These are phyloP conservation scores for Cygnus buccinator DNA, from an alignment of 2,113 vertebrate genomes.

Conservation along the genomic window DNA sequence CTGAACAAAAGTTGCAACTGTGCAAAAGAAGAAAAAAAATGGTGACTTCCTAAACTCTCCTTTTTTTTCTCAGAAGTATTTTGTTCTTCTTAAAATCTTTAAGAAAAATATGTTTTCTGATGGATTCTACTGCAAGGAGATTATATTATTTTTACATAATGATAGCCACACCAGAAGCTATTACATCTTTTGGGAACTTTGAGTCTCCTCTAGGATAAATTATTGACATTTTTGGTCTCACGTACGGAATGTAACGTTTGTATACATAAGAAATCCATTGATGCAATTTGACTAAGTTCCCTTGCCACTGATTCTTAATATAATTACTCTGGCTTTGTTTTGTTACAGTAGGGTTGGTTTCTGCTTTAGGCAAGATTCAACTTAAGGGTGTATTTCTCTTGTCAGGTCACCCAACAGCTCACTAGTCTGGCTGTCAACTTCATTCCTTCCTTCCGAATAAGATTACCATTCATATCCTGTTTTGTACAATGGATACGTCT, in stretches of 20 bases:
- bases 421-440: slow-evolving; percentile 11
- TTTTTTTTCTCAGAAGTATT: not conserved
- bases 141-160: not conserved
- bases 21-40: not conserved
- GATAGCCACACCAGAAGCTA: not conserved
- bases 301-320: not conserved
- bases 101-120: not conserved
- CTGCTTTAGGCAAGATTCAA: not conserved
- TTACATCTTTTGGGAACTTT: not conserved
- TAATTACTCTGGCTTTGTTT: slow-evolving; percentile 8
- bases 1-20: not conserved
- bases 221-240: not conserved
- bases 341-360: not conserved
- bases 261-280: not conserved
- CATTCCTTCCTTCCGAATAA: slow-evolving; percentile 22
- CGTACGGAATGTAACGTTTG: not conserved
- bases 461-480: not conserved
- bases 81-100: not conserved
- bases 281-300: not conserved
- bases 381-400: not conserved
- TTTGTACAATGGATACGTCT: not conserved
- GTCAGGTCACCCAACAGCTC: not conserved
- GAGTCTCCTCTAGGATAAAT: not conserved
- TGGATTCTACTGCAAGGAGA: not conserved
- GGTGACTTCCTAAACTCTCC: not conserved